Conservation (phyloP, 92 coral and sea anemone species). For the Epizoanthus stellaris region DNA sequence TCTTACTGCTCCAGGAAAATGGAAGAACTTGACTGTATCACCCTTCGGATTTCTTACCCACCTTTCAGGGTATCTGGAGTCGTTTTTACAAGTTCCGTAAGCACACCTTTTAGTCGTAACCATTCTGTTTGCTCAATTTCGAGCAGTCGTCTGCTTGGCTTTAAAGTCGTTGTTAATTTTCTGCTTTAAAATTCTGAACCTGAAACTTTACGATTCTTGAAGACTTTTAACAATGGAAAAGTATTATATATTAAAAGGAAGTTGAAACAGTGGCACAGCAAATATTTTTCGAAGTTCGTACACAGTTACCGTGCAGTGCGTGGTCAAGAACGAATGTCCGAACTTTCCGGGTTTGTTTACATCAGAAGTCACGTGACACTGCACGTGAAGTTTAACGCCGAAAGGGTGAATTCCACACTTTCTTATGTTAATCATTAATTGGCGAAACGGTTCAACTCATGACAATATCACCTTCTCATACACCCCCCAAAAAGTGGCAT, state of each 20-base stretch:
- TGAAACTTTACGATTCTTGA: conserved; percentile 7
- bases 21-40: conserved; percentile 30
- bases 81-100: conserved; percentile 63
- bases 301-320: conserved; percentile 34
- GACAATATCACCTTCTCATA: too few species aligned
- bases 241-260: conserved; percentile 12
- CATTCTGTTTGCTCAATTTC: conserved; percentile 42
- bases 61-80: conserved; percentile 48
- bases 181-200: conserved; percentile 30
- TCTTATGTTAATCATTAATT: too few species aligned
- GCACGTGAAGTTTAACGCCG: conserved; percentile 17
- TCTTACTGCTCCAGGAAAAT: conserved; percentile 64
- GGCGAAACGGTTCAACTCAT: too few species aligned
- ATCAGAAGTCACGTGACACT: conserved; percentile 34
- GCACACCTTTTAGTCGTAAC: conserved; percentile 61
- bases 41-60: conserved; percentile 38
- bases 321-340: conserved; percentile 25
- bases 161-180: conserved; percentile 34
- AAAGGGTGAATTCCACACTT: conserved; percentile 24
- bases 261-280: conserved; percentile 27
- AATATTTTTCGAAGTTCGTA: conserved; percentile 31
- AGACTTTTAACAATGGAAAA: conserved; percentile 32
- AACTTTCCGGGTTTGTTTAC: conserved; percentile 24
- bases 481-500: too few species aligned
- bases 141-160: conserved; percentile 15